phyloP scores from a whole-genome alignment of 2,888 invertebrate genomes.

The Parelbella ahira region DNA sequence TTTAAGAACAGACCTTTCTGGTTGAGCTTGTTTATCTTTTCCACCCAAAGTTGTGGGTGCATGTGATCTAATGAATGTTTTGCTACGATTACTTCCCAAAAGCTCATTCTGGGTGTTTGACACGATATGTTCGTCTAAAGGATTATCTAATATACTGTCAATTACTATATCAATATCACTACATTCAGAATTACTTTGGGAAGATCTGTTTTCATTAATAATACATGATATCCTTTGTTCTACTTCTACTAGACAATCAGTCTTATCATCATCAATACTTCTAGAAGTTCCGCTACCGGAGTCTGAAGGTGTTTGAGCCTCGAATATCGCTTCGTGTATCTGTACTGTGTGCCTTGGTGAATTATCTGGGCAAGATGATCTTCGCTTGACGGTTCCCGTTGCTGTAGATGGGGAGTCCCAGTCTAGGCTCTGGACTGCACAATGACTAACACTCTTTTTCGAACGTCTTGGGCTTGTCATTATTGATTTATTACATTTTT shows the following conservation, averaged over 20 bases:
- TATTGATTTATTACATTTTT: constrained; percentile 57
- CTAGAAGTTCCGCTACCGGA: constrained; percentile 65
- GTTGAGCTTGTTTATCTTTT: constrained; percentile 39
- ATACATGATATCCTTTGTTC: constrained; percentile 74
- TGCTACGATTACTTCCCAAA: constrained; percentile 50
- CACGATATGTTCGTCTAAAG: constrained; percentile 45
- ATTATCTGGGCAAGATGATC: constrained; percentile 78
- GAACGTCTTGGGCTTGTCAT: constrained; percentile 77
- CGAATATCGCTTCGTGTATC: constrained; percentile 55
- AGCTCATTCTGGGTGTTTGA: constrained; percentile 46
- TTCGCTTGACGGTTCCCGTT: constrained; percentile 86
- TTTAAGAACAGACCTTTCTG: constrained; percentile 45
- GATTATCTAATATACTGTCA: constrained; percentile 57
- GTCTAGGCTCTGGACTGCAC: constrained; percentile 73
- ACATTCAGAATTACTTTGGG: constrained; percentile 69
- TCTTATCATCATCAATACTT: constrained; percentile 60
- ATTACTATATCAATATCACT: constrained; percentile 68
- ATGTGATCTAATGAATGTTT: constrained; percentile 58
- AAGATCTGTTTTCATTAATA: constrained; percentile 72
- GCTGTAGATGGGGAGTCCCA: constrained; percentile 87
- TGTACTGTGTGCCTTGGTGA: constrained; percentile 40
- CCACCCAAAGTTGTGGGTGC: constrained; percentile 40
- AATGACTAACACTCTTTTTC: constrained; percentile 65
- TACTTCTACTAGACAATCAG: constrained; percentile 63
- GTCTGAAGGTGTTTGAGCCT: constrained; percentile 66